A percentile compares a stretch with the other conserved stretches of the same genome.
Evolutionary conservation across 2,888 invertebrate species (phyloP).

Genomic region (Zygogramma bicolorata): DNA sequence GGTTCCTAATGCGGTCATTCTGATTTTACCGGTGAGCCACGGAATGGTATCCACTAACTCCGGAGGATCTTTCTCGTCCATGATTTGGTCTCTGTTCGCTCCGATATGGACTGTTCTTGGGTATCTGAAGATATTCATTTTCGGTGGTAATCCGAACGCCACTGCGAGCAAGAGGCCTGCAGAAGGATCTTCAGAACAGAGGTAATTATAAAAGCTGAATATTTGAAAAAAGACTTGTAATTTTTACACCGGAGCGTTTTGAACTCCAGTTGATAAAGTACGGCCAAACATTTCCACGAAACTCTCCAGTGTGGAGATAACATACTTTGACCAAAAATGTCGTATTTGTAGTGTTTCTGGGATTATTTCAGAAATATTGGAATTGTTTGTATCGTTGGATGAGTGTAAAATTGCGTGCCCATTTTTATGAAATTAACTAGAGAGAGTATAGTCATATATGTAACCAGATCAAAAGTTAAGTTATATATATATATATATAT

Average conservation of each 20-base stretch:
- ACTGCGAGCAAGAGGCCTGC: constrained; percentile 52
- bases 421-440: no score
- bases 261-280: not conserved
- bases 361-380: no score
- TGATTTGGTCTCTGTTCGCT: constrained; percentile 73
- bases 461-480: no score
- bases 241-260: no score
- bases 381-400: no score
- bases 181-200: constrained; percentile 26
- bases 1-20: constrained; percentile 80
- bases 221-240: no score
- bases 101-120: constrained; percentile 72
- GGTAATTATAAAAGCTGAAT: constrained; percentile 27
- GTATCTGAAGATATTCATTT: constrained; percentile 68
- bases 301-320: no score
- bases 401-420: no score
- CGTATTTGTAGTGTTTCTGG: no score
- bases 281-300: not conserved
- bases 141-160: constrained; percentile 53
- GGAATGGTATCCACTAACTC: constrained; percentile 38
- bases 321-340: no score
- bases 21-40: constrained; percentile 75
- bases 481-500: no score
- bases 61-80: constrained; percentile 67
- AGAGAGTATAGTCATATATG: no score